Base-by-base conservation (phyloP, 2,797 vertebrate species). In the Dendrocincla fuliginosa region DNA sequence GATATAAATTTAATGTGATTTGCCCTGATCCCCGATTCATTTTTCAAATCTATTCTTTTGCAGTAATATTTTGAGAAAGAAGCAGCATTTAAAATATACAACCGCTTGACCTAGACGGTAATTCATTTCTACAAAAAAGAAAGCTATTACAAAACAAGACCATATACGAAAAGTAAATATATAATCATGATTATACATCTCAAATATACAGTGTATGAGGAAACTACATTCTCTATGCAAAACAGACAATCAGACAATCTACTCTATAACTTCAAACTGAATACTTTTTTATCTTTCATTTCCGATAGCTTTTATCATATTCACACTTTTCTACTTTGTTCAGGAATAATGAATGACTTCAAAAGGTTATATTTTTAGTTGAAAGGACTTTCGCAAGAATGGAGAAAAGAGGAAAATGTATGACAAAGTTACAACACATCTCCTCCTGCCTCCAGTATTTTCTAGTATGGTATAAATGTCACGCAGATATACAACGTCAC, bases 291-390 rank as follows among this genome's bases (percentile, higher is more conserved):
- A 79, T 92, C 76, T 90, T 92, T 84, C 82, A 82, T 86, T 94
- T 92, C 85, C 37, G 28, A 75, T 49, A 86, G 61, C 88, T 96
- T 95, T 94, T 92, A 87, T 95, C 76, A 69, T 83, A 67, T 65
- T 83, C 84, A 42, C 65, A 68, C 69, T 91, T 87, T 82, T 57
- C 16, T 84, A 69, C 61, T 93, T 76, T 89, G 20, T 74, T 95
- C 8, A 12, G 33, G 33, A 96, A 93, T 91, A 89, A 92, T 53
- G 61, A 94, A 92, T 5, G 0, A 89, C 84, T 94, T 96, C 87
- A 92, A 92, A 97, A 95, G 76, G 59, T 91, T 93, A 39, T 90
- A 78, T 78, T 92, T 93, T 93, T 91, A 81, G 53, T 77, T 89
- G 65, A 94, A 95, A 89, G 69, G n/a, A 41, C 39, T 91, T 95